Conservation (phyloP, 2,888 invertebrate species). For the Crepidodera aurea region DNA sequence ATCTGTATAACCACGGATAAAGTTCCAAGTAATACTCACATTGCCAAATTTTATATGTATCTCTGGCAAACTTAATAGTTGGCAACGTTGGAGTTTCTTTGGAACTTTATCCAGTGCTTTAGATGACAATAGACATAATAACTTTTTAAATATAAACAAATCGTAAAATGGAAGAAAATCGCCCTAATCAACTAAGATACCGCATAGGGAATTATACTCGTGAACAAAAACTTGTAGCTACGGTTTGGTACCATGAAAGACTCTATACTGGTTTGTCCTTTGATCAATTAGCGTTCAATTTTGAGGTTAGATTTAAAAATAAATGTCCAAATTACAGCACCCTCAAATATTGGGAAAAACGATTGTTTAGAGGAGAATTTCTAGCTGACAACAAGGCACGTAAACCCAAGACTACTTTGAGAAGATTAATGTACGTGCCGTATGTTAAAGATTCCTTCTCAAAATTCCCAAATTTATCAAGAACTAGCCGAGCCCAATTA, state of each 20-base stretch:
- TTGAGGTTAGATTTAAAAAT: constrained; percentile 5
- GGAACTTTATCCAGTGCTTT: too few relatives aligned
- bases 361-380: neutral
- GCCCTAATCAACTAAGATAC: neutral
- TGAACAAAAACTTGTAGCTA: constrained; percentile 18
- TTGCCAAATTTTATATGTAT: too few relatives aligned
- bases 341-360: neutral
- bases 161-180: neutral
- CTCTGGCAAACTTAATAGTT: too few relatives aligned
- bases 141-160: neutral
- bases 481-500: neutral
- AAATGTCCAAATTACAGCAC: neutral
- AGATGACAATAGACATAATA: too few relatives aligned
- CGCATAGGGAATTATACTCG: neutral
- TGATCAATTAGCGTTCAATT: constrained; percentile 8
- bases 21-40: too few relatives aligned
- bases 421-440: neutral
- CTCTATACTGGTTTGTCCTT: constrained; percentile 7
- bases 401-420: neutral
- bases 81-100: too few relatives aligned
- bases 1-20: too few relatives aligned
- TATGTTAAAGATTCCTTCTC: constrained; percentile 8
- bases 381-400: neutral
- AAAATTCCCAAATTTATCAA: neutral
- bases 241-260: constrained; percentile 23